Percentiles rank a stretch among this genome's conserved stretches.
These are phyloP conservation scores for Ceriagrion tenellum DNA, from an alignment of 2,888 invertebrate genomes.

Conservation along the genomic window DNA sequence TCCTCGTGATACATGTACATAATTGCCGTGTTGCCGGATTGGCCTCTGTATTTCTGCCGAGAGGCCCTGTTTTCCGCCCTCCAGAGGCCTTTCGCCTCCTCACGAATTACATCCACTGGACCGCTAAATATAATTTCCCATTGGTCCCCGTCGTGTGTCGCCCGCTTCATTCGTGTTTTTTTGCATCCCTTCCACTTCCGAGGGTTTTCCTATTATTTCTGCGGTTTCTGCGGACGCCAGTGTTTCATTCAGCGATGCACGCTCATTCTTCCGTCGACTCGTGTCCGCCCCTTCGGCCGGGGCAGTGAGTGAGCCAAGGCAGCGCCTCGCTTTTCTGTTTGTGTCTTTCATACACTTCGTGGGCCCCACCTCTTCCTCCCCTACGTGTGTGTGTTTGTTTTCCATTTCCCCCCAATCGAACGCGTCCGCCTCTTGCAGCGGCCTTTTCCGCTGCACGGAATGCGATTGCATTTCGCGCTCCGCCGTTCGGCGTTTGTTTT, in stretches of 20 bases:
- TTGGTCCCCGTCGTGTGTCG: neutral
- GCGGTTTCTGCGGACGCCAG: neutral
- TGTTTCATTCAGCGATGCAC: slow-evolving; percentile 7
- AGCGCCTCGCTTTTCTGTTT: neutral
- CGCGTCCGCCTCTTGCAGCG: slow-evolving; percentile 22
- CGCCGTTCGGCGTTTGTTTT: slow-evolving; percentile 23
- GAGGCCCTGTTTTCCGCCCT: slow-evolving; percentile 22
- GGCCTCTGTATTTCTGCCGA: no score
- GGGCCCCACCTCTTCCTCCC: neutral
- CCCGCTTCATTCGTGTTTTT: neutral
- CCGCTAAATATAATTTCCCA: slow-evolving; percentile 17
- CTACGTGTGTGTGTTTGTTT: no score
- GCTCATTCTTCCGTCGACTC: neutral
- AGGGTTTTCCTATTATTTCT: slow-evolving; percentile 35
- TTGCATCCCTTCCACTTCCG: neutral
- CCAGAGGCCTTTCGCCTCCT: neutral
- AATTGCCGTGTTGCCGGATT: no score
- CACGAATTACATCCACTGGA: neutral
- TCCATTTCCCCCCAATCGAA: slow-evolving; percentile 35
- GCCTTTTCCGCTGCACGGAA: slow-evolving; percentile 34
- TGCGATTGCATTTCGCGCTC: slow-evolving; percentile 7
- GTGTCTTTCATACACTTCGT: neutral
- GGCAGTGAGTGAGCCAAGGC: neutral
- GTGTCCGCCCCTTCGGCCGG: neutral
- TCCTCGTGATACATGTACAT: no score